A percentile compares a stretch with the other conserved stretches of the same genome.
These are phyloP conservation scores for Nasonia longicornis DNA, from an alignment of 1,140 invertebrate species.

Conservation along the genomic window DNA sequence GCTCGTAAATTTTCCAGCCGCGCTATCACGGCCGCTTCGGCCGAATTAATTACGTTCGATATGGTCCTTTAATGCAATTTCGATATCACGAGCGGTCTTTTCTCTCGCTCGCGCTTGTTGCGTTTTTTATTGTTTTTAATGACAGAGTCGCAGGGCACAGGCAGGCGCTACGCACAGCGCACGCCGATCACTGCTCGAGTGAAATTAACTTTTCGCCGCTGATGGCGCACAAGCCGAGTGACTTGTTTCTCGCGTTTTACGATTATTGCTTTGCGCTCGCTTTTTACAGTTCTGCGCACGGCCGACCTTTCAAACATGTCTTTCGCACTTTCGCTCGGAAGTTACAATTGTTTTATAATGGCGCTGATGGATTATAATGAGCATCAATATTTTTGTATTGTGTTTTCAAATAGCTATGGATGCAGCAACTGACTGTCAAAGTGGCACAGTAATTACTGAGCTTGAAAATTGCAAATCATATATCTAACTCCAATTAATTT, in stretches of 20 bases:
- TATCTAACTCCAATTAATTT: no score
- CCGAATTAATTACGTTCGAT: slow-evolving; percentile 23
- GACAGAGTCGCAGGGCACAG: no score
- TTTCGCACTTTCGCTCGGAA: not conserved
- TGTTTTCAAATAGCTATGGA: no score
- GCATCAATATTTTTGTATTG: not conserved
- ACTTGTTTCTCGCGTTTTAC: slow-evolving; percentile 31
- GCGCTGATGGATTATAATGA: not conserved
- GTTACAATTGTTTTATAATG: slow-evolving; percentile 33
- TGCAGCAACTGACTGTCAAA: no score
- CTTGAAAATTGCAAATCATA: no score
- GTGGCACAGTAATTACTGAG: no score
- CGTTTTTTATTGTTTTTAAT: no score
- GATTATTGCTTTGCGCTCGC: slow-evolving; percentile 23
- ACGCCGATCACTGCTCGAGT: not conserved
- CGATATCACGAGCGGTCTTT: slow-evolving; percentile 9
- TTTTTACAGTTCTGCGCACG: slow-evolving; percentile 8
- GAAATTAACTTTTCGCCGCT: slow-evolving; percentile 26
- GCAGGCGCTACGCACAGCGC: not conserved
- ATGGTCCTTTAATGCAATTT: slow-evolving; percentile 18
- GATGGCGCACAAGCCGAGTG: not conserved
- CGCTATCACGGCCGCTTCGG: slow-evolving; percentile 7
- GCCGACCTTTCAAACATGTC: slow-evolving; percentile 8
- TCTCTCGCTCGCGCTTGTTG: not conserved
- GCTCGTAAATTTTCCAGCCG: slow-evolving; percentile 10